Percentiles rank a stretch among this genome's conserved stretches.
Conservation (phyloP, 2,797 vertebrate genomes). For the Pogoniulus pusillus region DNA sequence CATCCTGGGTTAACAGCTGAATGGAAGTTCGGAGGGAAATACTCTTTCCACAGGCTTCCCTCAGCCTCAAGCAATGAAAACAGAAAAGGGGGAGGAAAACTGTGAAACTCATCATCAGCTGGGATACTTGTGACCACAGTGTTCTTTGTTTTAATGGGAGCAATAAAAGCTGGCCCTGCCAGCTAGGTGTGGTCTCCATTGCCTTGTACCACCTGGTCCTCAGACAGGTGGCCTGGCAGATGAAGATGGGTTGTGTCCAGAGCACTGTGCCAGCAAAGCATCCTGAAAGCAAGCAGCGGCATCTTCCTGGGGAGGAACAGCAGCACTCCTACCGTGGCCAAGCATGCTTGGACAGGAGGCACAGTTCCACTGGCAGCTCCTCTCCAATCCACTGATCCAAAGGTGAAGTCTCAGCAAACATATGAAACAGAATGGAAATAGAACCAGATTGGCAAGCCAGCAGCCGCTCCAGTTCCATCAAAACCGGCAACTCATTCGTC, state of each 20-base stretch:
- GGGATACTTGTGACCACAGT: background rate
- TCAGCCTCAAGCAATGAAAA: slow-evolving; percentile 18
- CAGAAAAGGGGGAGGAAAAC: background rate
- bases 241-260: background rate
- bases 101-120: background rate
- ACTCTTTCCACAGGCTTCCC: background rate
- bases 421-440: background rate
- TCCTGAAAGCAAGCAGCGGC: background rate
- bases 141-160: slow-evolving; percentile 11
- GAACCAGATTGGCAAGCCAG: background rate
- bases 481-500: background rate
- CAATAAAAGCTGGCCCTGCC: slow-evolving; percentile 7
- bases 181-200: background rate
- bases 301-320: background rate
- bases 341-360: background rate
- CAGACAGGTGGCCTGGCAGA: background rate
- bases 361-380: background rate
- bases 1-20: slow-evolving; percentile 31
- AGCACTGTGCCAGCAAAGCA: background rate
- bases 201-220: slow-evolving; percentile 22
- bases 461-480: background rate
- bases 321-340: background rate
- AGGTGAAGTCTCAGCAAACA: background rate
- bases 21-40: background rate
- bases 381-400: background rate